Evolutionary conservation across 2,113 vertebrate species (phyloP).

Genomic region (Alexandromys fortis): DNA sequence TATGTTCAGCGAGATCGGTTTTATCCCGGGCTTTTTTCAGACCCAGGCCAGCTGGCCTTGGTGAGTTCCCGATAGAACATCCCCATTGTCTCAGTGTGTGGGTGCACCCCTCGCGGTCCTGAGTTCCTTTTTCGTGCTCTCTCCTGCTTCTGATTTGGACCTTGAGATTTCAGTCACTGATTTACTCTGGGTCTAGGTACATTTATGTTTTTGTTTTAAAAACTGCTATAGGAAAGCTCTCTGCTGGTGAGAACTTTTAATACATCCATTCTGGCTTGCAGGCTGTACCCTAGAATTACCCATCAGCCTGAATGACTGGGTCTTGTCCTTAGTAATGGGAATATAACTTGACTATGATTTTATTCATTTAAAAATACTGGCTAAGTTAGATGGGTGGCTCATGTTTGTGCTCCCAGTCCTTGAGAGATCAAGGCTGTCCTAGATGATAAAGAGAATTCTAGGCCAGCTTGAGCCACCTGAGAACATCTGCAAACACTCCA

Average conservation of each 20-base stretch:
- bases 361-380: slow-evolving; percentile 20
- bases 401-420: not conserved
- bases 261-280: not conserved
- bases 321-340: not conserved
- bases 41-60: too few species aligned
- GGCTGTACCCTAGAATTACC: not conserved
- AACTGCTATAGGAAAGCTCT: not conserved
- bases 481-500: not conserved
- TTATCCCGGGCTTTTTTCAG: too few species aligned
- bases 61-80: too few species aligned
- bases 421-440: not conserved
- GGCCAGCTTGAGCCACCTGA: not conserved
- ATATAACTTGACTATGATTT: not conserved
- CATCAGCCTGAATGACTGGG: not conserved
- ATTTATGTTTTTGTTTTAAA: not conserved
- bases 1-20: too few species aligned
- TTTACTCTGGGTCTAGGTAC: not conserved
- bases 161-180: not conserved
- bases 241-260: not conserved
- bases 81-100: too few species aligned
- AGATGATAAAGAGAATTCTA: not conserved
- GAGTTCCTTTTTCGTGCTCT: too few species aligned
- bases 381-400: not conserved
- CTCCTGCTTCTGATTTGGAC: too few species aligned
- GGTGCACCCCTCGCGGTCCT: too few species aligned